These are phyloP conservation scores for Cremastinae sp. DNA, from an alignment of 2,888 invertebrate species.

Conservation along the genomic window DNA sequence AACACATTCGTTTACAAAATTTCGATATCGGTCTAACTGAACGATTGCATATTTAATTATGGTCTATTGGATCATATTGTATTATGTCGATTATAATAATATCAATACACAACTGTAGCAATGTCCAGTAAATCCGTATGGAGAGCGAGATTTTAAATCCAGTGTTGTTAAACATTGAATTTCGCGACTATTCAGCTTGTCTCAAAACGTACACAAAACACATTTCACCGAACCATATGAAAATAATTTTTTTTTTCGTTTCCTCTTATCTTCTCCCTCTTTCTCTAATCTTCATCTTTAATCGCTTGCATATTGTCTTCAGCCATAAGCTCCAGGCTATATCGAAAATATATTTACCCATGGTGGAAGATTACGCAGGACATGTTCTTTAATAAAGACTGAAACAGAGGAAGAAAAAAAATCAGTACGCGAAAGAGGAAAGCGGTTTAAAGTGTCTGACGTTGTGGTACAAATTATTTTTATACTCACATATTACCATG, in stretches of 20 bases:
- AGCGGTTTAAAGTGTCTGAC: background rate
- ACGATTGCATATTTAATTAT: no score
- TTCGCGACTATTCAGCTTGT: slow-evolving; percentile 36
- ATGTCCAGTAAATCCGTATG: background rate
- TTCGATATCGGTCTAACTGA: no score
- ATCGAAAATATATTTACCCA: slow-evolving; percentile 40
- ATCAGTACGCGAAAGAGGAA: background rate
- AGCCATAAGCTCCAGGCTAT: slow-evolving; percentile 5
- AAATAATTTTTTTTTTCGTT: background rate
- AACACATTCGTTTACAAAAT: no score
- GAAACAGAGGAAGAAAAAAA: slow-evolving; percentile 26
- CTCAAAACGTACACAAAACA: slow-evolving; percentile 24
- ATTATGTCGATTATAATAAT: no score
- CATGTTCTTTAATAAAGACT: slow-evolving; percentile 31
- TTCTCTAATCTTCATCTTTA: slow-evolving; percentile 20
- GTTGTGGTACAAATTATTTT: slow-evolving; percentile 10
- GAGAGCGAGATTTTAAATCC: background rate
- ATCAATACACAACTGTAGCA: no score
- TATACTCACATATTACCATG: background rate
- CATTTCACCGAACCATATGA: background rate
- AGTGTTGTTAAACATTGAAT: slow-evolving; percentile 39
- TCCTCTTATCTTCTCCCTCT: slow-evolving; percentile 6
- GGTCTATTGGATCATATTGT: no score
- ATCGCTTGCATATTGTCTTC: slow-evolving; percentile 50
- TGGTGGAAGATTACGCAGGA: slow-evolving; percentile 7